phyloP scores from a whole-genome alignment of 2,888 invertebrate species.

The Phyto melanocephala region DNA sequence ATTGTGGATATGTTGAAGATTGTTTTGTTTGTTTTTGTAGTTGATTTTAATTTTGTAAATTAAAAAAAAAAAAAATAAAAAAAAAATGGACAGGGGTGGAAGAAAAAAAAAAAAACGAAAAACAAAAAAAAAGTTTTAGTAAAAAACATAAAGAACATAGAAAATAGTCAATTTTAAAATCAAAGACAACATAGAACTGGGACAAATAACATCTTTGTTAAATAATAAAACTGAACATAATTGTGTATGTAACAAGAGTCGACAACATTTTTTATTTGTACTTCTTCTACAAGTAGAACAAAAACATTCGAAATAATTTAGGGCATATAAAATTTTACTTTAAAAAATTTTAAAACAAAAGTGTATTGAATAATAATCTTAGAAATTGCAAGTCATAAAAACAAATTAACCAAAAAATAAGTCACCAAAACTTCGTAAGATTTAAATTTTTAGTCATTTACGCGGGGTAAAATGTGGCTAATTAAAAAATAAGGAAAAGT shows the following conservation, averaged over 20 bases:
- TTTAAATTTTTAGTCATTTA: too few species aligned
- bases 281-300: not conserved
- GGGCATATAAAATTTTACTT: not conserved
- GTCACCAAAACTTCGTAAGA: too few species aligned
- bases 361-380: too few species aligned
- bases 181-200: slow-evolving; percentile 24
- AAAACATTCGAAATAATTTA: not conserved
- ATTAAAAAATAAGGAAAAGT: too few species aligned
- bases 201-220: slow-evolving; percentile 1
- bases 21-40: slow-evolving; percentile 23
- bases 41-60: slow-evolving; percentile 19
- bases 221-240: not conserved
- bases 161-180: slow-evolving; percentile 10
- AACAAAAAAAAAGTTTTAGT: slow-evolving; percentile 60
- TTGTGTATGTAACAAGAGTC: slow-evolving; percentile 13
- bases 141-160: slow-evolving; percentile 49
- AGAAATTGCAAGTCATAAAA: too few species aligned
- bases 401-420: too few species aligned
- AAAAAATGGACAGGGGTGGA: slow-evolving; percentile 27
- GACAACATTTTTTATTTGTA: slow-evolving; percentile 7
- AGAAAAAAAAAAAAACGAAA: slow-evolving; percentile 54
- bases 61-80: slow-evolving; percentile 27
- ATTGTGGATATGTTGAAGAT: not conserved
- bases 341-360: too few species aligned
- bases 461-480: too few species aligned